Evolutionary conservation across 2,797 vertebrate genomes (phyloP).

Genomic region (Chanos chanos): DNA sequence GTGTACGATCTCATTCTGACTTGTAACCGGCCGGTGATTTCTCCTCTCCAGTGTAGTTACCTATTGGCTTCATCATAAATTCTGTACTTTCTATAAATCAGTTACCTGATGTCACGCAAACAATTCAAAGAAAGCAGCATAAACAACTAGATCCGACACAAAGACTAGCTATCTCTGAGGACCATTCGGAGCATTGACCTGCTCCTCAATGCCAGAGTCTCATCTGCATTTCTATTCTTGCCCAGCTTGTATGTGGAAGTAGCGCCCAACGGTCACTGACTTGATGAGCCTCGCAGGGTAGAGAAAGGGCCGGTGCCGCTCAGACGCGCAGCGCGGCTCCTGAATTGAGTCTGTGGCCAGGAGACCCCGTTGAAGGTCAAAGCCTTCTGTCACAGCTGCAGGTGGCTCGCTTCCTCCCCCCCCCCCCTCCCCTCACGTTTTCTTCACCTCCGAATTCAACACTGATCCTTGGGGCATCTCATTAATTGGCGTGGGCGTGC

Average conservation of each 20-base stretch:
- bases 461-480: slow-evolving; percentile 24
- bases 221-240: slow-evolving; percentile 89
- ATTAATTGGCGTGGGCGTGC: too few species aligned
- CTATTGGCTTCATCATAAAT: not conserved
- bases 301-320: slow-evolving; percentile 57
- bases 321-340: slow-evolving; percentile 59
- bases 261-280: slow-evolving; percentile 77
- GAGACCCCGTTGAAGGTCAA: slow-evolving; percentile 76
- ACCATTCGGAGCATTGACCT: slow-evolving; percentile 77
- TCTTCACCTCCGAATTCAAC: slow-evolving; percentile 41
- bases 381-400: slow-evolving; percentile 68
- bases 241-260: slow-evolving; percentile 83
- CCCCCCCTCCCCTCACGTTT: slow-evolving; percentile 39
- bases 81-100: not conserved
- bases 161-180: slow-evolving; percentile 63
- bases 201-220: slow-evolving; percentile 78
- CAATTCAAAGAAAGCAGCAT: slow-evolving; percentile 11
- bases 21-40: too few species aligned
- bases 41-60: too few species aligned
- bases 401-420: slow-evolving; percentile 70
- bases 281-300: slow-evolving; percentile 59
- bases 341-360: slow-evolving; percentile 65
- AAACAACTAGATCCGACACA: slow-evolving; percentile 28
- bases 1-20: too few species aligned
- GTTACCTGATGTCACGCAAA: slow-evolving; percentile 21